A percentile compares a stretch with the other conserved stretches of the same genome.
Conservation (phyloP, 2,797 vertebrate species). For the Ctenosaura bakeri region DNA sequence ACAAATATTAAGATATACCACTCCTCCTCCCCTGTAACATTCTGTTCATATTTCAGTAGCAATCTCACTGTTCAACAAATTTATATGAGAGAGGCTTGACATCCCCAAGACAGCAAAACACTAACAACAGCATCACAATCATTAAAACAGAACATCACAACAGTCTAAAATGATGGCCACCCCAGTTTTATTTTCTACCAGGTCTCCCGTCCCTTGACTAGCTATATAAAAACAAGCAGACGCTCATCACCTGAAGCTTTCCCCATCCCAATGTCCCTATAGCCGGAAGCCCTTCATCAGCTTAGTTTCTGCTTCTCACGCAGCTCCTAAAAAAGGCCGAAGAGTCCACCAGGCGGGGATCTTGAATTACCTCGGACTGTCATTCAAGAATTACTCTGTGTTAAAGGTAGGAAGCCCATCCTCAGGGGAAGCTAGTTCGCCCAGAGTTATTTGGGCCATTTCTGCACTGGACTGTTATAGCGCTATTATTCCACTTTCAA, state of each 20-base stretch:
- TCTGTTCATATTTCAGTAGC: not conserved
- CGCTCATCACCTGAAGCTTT: not conserved
- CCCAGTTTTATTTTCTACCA: not conserved
- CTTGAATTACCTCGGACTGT: not conserved
- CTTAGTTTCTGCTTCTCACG: not conserved
- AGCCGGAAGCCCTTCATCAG: not conserved
- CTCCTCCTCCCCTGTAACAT: too few relatives aligned
- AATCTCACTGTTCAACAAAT: not conserved
- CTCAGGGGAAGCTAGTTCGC: too few relatives aligned
- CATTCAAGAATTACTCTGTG: not conserved
- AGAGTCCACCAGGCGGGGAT: not conserved
- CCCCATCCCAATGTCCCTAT: not conserved
- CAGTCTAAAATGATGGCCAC: not conserved
- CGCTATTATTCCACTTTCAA: too few relatives aligned
- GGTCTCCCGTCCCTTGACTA: not conserved
- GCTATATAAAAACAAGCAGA: not conserved
- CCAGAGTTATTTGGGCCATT: too few relatives aligned
- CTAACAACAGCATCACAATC: not conserved
- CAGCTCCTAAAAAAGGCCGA: not conserved
- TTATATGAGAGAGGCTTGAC: not conserved
- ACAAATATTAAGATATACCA: not conserved
- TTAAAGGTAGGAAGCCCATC: too few relatives aligned
- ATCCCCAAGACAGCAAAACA: too few relatives aligned
- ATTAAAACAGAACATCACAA: not conserved
- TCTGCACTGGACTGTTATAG: too few relatives aligned